These are phyloP conservation scores for Planococcus citri DNA, from an alignment of 1,140 invertebrate genomes.

Conservation along the genomic window DNA sequence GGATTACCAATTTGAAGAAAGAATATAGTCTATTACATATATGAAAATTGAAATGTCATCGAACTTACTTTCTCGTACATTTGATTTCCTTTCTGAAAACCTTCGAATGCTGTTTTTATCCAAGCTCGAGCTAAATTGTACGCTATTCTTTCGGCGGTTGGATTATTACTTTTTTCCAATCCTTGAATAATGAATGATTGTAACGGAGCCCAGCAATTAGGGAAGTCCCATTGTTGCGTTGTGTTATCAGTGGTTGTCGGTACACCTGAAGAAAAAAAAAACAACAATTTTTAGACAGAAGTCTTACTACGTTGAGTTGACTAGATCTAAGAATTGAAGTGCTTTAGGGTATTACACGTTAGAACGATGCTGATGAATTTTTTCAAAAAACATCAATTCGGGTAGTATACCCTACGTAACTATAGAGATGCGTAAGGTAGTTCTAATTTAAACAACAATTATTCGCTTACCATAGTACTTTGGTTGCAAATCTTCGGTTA, in stretches of 20 bases:
- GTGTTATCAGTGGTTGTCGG: slow-evolving; percentile 53
- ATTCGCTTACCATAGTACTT: slow-evolving; percentile 9
- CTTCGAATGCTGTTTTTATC: slow-evolving; percentile 43
- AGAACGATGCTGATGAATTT: too few relatives aligned
- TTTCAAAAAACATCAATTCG: too few relatives aligned
- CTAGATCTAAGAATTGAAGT: too few relatives aligned
- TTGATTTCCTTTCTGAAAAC: slow-evolving; percentile 37
- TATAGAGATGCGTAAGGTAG: too few relatives aligned
- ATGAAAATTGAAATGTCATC: too few relatives aligned
- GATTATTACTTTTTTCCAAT: slow-evolving; percentile 37
- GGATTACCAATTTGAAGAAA: too few relatives aligned
- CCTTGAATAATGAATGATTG: slow-evolving; percentile 50
- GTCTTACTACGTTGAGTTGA: too few relatives aligned
- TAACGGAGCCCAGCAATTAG: slow-evolving; percentile 73
- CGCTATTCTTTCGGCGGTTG: slow-evolving; percentile 37
- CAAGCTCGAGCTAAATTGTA: slow-evolving; percentile 43
- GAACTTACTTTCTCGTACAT: slow-evolving; percentile 77
- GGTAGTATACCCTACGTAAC: too few relatives aligned
- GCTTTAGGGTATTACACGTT: too few relatives aligned
- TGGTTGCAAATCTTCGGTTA: slow-evolving; percentile 16
- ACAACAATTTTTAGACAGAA: too few relatives aligned
- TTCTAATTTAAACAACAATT: too few relatives aligned
- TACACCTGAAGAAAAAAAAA: slow-evolving; percentile 43
- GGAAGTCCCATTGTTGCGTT: slow-evolving; percentile 78
- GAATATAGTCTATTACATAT: too few relatives aligned